Conservation (phyloP, 2,888 invertebrate species). For the Drosophila pseudotalamancana region DNA sequence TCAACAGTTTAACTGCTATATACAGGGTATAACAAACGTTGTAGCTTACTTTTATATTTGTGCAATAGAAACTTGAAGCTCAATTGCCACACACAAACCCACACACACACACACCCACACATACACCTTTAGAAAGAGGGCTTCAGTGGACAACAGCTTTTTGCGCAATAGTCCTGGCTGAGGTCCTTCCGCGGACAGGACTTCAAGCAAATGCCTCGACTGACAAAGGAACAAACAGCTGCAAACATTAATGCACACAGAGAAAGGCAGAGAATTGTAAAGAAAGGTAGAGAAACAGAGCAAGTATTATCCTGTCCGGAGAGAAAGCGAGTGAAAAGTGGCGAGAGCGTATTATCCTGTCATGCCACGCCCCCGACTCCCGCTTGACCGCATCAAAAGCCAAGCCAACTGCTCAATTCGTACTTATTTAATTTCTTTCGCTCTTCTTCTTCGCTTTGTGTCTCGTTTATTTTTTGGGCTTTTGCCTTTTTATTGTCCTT, state of each 20-base stretch:
- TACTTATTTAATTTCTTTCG: slow-evolving; percentile 39
- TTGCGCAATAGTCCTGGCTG: slow-evolving; percentile 7
- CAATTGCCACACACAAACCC: slow-evolving; percentile 25
- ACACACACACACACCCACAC: slow-evolving; percentile 1
- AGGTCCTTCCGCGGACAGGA: neutral
- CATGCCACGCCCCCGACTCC: slow-evolving; percentile 1
- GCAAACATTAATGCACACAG: slow-evolving; percentile 34
- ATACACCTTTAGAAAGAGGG: neutral
- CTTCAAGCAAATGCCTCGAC: slow-evolving; percentile 44
- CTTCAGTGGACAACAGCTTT: slow-evolving; percentile 18
- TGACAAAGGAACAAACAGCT: slow-evolving; percentile 71
- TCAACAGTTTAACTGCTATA: no score
- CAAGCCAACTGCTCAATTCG: slow-evolving; percentile 58
- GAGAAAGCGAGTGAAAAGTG: no score
- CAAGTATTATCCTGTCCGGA: no score
- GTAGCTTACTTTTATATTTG: slow-evolving; percentile 16
- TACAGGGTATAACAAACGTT: slow-evolving; percentile 3
- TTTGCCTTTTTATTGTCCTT: slow-evolving; percentile 72
- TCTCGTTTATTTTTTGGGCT: slow-evolving; percentile 53
- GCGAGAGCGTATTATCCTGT: slow-evolving; percentile 4
- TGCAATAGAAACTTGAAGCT: slow-evolving; percentile 35
- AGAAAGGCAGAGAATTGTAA: no score
- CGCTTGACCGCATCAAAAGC: slow-evolving; percentile 71
- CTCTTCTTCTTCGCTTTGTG: neutral
- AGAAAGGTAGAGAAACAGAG: no score